phyloP scores from a whole-genome alignment of 2,113 vertebrate genomes.

The Taurulus bubalis region DNA sequence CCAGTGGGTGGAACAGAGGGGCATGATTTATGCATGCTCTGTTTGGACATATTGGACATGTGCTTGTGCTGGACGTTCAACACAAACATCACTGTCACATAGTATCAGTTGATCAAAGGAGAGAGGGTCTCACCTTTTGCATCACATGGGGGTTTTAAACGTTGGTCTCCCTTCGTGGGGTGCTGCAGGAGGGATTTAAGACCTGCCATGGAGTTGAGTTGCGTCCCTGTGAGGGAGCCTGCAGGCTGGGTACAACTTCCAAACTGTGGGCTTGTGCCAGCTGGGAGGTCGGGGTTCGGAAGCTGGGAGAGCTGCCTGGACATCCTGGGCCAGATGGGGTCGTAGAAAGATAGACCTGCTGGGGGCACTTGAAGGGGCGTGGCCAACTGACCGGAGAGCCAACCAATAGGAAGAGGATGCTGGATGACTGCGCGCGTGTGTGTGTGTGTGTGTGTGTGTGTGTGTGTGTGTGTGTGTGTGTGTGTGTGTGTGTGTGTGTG shows the following conservation, averaged over 20 bases:
- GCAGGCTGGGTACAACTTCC: conserved; percentile 79
- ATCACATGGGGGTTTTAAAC: conserved; percentile 77
- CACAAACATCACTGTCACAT: conserved; percentile 10
- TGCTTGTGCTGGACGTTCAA: conserved; percentile 6
- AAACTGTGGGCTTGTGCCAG: conserved; percentile 84
- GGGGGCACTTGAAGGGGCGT: conserved; percentile 64
- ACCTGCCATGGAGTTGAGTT: conserved; percentile 79
- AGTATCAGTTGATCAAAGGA: background rate
- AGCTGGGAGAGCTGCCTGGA: conserved; percentile 85
- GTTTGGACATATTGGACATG: conserved; percentile 2
- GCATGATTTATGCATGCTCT: conserved; percentile 32
- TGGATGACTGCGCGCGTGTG: conserved; percentile 55
- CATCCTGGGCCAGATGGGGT: conserved; percentile 76
- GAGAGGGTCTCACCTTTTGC: conserved; percentile 76
- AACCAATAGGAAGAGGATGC: conserved; percentile 66
- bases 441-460: background rate
- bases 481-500: no score
- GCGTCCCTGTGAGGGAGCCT: conserved; percentile 76
- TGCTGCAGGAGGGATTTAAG: conserved; percentile 85
- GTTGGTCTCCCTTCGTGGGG: conserved; percentile 83
- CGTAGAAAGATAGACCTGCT: conserved; percentile 51
- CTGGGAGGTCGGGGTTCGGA: conserved; percentile 83
- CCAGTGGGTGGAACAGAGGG: conserved; percentile 31
- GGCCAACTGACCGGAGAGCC: conserved; percentile 49
- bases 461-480: background rate